Evolutionary conservation across 2,888 invertebrate species (phyloP), one percentile per base, ranked within the genome.

Genomic region (Pantelozetes paolii): DNA sequence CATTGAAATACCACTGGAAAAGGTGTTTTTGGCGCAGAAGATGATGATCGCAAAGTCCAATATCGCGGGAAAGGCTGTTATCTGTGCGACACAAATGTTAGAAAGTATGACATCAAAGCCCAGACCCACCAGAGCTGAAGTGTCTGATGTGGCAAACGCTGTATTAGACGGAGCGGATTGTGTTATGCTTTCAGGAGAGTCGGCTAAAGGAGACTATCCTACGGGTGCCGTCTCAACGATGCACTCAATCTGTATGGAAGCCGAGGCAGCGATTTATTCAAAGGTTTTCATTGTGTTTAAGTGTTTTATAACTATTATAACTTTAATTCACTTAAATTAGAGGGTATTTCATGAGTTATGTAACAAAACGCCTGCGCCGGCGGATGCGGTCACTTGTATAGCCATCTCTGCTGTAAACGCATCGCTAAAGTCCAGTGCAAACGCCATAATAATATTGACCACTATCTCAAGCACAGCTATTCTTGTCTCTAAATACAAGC

Each of bases 41-140:
- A 90, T 94, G 79, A 95, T 99, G 89, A 97, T 98, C 81, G 90
- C 95, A n/a, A 88, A 91, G 78, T 98, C 98, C 84, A 99, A 98
- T 84, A 89, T 89, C 83, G 89, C 89, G 40, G 97, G 98, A 50
- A 98, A 98, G 81, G 94, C 98, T 2, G 95, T 96, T 0, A 97
- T 98, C 81, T 97, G 97, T 83, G 98, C 98, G 5, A 99, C 98
- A 0, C 86, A 86, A 84, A 98, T 99, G 98, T 83, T 99, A 79
- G 97, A 99, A 81, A 95, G 95, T 0, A 98, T 98, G 98, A 89
- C 95, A n/a, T 92, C 92, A 85, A 98, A 97, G 82, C 97, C 98
- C 0, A 88, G 97, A 1, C 91, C 97, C 1, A 98, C 98, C 0
- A 88, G 97, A 80, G 97, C 98, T 1, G 98, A 98, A 84, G 90